Evolutionary conservation across 2,797 vertebrate species (phyloP), one percentile per base, ranked within the genome.

Genomic region (Crypturellus tataupa): DNA sequence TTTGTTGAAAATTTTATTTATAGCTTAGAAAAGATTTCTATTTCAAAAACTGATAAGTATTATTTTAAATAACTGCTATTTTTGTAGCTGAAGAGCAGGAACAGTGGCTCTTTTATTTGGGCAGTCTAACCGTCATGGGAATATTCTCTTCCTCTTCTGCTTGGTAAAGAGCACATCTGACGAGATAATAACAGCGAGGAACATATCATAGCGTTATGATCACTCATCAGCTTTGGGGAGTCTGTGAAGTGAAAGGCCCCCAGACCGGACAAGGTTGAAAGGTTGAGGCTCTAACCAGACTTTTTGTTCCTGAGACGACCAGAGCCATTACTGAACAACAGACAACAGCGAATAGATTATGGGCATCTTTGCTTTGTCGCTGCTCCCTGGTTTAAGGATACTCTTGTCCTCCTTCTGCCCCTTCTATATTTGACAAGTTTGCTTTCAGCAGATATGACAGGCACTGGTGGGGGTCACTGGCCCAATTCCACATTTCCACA

Each of bases 381-480:
- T 65, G 90, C 77, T 93, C 88, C 80, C 80, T 60, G 29, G 89
- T 96, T 97, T 78, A 82, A 94, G 42, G 95, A 95, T 97, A 95
- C 53, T 27, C 88, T 95, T 95, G 97, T 96, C 85, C 92, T 95
- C 96, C 97, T 96, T 96, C 96, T 97, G 96, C 96, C 97, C 95
- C 69, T 87, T 92, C 94, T 84, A 37, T 80, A 91, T 92, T 96
- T 98, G 98, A 98, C 96, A 96, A 97, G 97, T 97, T 98, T 97
- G 97, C 97, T 98, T 97, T 97, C 97, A 98, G 97, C 71, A 97
- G 97, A 97, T 97, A 98, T 97, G 98, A 98, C 98, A 98, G 98
- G 97, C 97, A 87, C 96, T 92, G 95, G 97, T 96, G 96, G 98
- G 98, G 97, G 97, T 97, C 97, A 96, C 97, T 97, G 98, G 98